A percentile compares a stretch with the other conserved stretches of the same genome.
These are phyloP conservation scores for Strigamia transsilvanica DNA, from an alignment of 2,888 invertebrate genomes.

Conservation along the genomic window DNA sequence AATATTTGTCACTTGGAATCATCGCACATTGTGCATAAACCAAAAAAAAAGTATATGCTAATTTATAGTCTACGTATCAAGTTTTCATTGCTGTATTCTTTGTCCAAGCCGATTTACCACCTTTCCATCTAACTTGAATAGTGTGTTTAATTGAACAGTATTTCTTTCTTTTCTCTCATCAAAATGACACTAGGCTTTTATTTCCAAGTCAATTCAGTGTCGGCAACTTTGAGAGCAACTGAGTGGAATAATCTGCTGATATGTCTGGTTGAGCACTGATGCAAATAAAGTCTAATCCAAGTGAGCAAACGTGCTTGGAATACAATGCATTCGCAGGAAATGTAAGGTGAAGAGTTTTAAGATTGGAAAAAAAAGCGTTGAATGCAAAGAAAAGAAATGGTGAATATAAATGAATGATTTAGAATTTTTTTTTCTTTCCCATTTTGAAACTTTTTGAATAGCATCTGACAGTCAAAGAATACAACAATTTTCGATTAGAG, in stretches of 20 bases:
- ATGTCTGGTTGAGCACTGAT: slow-evolving; percentile 49
- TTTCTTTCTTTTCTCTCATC: slow-evolving; percentile 42
- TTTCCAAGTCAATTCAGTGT: slow-evolving; percentile 49
- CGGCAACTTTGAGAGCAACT: slow-evolving; percentile 47
- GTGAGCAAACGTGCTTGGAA: slow-evolving; percentile 48
- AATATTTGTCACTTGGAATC: slow-evolving; percentile 9
- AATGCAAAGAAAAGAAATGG: slow-evolving; percentile 46
- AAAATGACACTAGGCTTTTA: slow-evolving; percentile 43
- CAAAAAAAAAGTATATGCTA: slow-evolving; percentile 20
- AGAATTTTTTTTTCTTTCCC: not conserved
- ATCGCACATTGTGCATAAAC: slow-evolving; percentile 22
- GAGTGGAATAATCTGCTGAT: slow-evolving; percentile 49
- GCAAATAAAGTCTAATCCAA: slow-evolving; percentile 49
- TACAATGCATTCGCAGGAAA: slow-evolving; percentile 45
- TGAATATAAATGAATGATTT: slow-evolving; percentile 49
- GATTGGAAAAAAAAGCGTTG: slow-evolving; percentile 43
- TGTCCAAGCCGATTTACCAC: not conserved
- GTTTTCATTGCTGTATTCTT: not conserved
- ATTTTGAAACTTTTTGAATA: slow-evolving; percentile 37
- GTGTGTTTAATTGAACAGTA: slow-evolving; percentile 49
- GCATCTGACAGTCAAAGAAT: not conserved
- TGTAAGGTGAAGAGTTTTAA: slow-evolving; percentile 43
- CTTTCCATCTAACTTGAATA: not conserved
- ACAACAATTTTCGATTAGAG: not conserved
- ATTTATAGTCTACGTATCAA: slow-evolving; percentile 28